Conservation (phyloP, 2,888 invertebrate genomes). For the Thyatira batis region DNA sequence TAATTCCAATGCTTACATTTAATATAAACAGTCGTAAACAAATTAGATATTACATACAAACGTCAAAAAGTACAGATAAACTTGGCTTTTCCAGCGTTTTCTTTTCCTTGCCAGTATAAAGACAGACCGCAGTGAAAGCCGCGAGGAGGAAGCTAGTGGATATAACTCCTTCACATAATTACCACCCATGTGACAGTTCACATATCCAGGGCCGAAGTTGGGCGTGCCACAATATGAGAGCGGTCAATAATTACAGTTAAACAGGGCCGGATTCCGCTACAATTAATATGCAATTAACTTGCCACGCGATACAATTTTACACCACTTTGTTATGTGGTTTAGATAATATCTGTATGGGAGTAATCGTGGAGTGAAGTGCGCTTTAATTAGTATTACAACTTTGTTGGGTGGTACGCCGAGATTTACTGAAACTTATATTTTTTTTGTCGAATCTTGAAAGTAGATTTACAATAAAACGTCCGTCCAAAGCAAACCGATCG, state of each 20-base stretch:
- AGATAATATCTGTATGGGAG: neutral
- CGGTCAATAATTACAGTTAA: constrained; percentile 51
- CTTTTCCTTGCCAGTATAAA: too few relatives aligned
- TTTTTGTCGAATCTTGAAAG: neutral
- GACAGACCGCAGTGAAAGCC: too few relatives aligned
- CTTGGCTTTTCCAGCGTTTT: too few relatives aligned
- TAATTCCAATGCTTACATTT: too few relatives aligned
- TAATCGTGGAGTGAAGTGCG: neutral
- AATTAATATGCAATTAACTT: constrained; percentile 59
- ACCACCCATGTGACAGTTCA: constrained; percentile 5
- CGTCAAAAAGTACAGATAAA: too few relatives aligned
- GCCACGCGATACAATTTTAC: constrained; percentile 37
- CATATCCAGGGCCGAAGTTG: constrained; percentile 13
- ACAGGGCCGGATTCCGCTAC: constrained; percentile 45
- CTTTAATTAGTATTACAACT: neutral
- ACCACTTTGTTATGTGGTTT: neutral
- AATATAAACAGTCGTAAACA: too few relatives aligned
- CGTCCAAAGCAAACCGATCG: neutral
- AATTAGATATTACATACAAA: too few relatives aligned
- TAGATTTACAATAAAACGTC: neutral
- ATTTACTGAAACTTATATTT: neutral
- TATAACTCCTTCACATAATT: neutral
- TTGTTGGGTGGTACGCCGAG: neutral
- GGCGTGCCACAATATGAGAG: constrained; percentile 36
- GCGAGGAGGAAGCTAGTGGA: too few relatives aligned